Base-by-base conservation (phyloP, 2,113 vertebrate species). In the Tragelaphus scriptus region DNA sequence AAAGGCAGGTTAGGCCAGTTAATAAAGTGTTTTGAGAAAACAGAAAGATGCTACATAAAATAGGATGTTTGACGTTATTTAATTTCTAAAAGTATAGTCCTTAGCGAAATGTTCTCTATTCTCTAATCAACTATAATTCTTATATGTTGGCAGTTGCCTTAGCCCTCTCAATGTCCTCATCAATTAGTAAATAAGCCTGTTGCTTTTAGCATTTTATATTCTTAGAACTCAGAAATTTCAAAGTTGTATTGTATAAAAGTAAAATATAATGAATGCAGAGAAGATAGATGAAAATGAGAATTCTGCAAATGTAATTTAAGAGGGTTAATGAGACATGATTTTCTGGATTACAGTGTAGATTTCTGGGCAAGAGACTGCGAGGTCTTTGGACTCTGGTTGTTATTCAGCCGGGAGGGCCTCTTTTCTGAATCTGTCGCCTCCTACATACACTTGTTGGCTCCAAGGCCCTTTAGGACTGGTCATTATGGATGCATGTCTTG, bases 11-110 rank as follows among this genome's bases (percentile, higher is more conserved):
- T 55, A 92, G 49, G 7, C 3, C 71, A 81, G 58, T 61, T 95
- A 92, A 93, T 87, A 82, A 94, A 91, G 44, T 71, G 15, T 90
- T 92, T 85, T 44, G 63, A 96, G 65, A 96, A 56, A 28, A 55
- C n/a, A 61, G 44, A 84, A 93, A 85, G 44, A 65, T 84, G 11
- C 17, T 59, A 1, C 55, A 30, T 68, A 47, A 92, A 88, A 81
- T 40, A 85, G 32, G 19, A 9, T 32, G 2, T 71, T 89, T 36
- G 81, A 40, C 25, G 86, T 85, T 94, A 36, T 80, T 97, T 81
- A 71, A 88, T 32, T 94, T 97, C 95, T 93, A 53, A 47, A 95
- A 82, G 25, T 51, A 49, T 51, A 53, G 25, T 2, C 51, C 15
- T 95, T 88, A 51, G 53, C 8, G 14, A 51, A 88, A 23, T 59